Conservation (phyloP, 1,140 invertebrate genomes). For the Bombus superbus region DNA sequence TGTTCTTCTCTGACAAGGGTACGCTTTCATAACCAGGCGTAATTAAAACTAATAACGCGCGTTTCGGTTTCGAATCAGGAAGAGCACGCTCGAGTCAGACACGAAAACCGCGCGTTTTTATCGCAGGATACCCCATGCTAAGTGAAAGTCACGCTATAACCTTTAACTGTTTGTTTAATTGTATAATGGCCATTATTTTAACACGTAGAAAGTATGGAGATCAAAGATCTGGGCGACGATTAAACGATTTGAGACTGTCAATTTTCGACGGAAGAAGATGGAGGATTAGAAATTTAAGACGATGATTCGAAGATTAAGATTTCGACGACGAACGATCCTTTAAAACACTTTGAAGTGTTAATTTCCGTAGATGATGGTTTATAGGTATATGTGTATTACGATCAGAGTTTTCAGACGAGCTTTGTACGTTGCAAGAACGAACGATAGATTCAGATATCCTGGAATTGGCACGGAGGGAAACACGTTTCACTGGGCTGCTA, state of each 20-base stretch:
- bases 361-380: not conserved
- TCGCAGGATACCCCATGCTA: not conserved
- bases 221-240: not conserved
- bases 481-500: not conserved
- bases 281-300: not conserved
- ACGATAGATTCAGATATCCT: conserved; percentile 20
- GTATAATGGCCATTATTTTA: not conserved
- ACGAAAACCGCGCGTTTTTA: not conserved
- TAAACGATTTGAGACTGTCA: not conserved
- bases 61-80: not conserved
- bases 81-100: not conserved
- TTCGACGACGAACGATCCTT: too few species aligned
- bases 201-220: not conserved
- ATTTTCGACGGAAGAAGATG: not conserved
- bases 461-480: conserved; percentile 36
- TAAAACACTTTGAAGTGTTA: not conserved
- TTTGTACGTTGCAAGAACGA: not conserved
- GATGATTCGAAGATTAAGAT: not conserved
- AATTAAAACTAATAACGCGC: conserved; percentile 32
- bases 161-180: conserved; percentile 52
- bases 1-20: not conserved
- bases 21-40: not conserved
- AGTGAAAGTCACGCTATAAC: conserved; percentile 57
- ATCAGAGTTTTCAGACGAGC: not conserved
- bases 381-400: not conserved